phyloP scores from a whole-genome alignment of 1,140 invertebrate genomes.

The Trichonephila clavipes region DNA sequence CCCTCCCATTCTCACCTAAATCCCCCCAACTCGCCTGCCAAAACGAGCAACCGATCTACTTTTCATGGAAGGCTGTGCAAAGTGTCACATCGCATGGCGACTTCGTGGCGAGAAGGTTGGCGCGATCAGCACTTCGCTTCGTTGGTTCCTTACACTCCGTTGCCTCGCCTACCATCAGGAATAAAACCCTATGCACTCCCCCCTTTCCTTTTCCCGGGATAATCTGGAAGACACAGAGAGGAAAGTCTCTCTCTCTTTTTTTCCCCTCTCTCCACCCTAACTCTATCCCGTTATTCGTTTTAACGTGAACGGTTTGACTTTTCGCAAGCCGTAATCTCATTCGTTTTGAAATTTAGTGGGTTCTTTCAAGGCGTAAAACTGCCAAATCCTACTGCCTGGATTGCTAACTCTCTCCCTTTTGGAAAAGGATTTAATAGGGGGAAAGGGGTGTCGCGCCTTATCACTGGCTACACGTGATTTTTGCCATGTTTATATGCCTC shows the following conservation, averaged over 20 bases:
- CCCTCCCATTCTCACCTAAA: constrained; percentile 12
- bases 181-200: constrained; percentile 1
- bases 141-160: constrained; percentile 62
- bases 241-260: constrained; percentile 27
- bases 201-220: constrained; percentile 42
- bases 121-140: constrained; percentile 74
- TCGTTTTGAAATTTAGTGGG: constrained; percentile 75
- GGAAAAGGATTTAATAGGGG: constrained; percentile 68
- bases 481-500: constrained; percentile 59
- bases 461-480: constrained; percentile 45
- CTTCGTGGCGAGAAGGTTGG: constrained; percentile 60
- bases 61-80: constrained; percentile 76
- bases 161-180: constrained; percentile 66
- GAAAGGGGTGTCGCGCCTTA: constrained; percentile 59
- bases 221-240: constrained; percentile 65
- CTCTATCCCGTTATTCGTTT: constrained; percentile 42
- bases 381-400: constrained; percentile 60
- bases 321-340: constrained; percentile 68
- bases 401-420: constrained; percentile 20
- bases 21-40: constrained; percentile 1
- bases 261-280: neutral
- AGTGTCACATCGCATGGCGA: constrained; percentile 76
- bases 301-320: constrained; percentile 71
- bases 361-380: constrained; percentile 73
- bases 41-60: constrained; percentile 73